Conservation (phyloP, 2,888 invertebrate species). For the Crematogaster levior region DNA sequence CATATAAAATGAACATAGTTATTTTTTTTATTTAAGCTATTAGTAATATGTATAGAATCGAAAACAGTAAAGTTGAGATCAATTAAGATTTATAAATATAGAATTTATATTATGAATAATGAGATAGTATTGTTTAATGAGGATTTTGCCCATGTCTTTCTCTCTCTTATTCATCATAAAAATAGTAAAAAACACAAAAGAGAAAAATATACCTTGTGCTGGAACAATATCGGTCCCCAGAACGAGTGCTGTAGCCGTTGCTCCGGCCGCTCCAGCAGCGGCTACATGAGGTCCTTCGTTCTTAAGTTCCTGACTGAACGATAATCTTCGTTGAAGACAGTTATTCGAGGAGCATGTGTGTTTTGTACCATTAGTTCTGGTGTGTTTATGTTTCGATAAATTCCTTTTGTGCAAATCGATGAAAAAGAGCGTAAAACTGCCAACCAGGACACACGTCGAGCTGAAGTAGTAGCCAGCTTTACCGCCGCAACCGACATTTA, state of each 20-base stretch:
- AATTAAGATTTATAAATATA: neutral
- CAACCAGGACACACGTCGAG: slow-evolving; percentile 92
- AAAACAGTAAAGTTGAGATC: neutral
- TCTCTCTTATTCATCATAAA: neutral
- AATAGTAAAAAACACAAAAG: neutral
- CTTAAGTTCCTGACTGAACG: slow-evolving; percentile 88
- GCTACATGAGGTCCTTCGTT: slow-evolving; percentile 86
- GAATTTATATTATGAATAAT: neutral
- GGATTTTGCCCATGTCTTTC: neutral
- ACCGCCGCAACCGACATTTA: slow-evolving; percentile 92
- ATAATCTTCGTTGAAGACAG: slow-evolving; percentile 87
- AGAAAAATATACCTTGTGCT: slow-evolving; percentile 73
- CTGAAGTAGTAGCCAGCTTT: slow-evolving; percentile 95
- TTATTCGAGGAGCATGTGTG: slow-evolving; percentile 87
- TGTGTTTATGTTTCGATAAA: slow-evolving; percentile 90
- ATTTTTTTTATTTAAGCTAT: neutral
- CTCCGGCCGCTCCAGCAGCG: slow-evolving; percentile 87
- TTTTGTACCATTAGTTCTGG: slow-evolving; percentile 87
- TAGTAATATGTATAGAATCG: neutral
- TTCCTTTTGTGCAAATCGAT: slow-evolving; percentile 92
- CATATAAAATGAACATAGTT: neutral
- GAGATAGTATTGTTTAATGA: neutral
- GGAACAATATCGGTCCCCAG: slow-evolving; percentile 87
- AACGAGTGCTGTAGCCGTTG: slow-evolving; percentile 88
- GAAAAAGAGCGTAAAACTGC: slow-evolving; percentile 92